Base-by-base conservation (phyloP, 1,140 invertebrate species). In the Maconellicoccus hirsutus region DNA sequence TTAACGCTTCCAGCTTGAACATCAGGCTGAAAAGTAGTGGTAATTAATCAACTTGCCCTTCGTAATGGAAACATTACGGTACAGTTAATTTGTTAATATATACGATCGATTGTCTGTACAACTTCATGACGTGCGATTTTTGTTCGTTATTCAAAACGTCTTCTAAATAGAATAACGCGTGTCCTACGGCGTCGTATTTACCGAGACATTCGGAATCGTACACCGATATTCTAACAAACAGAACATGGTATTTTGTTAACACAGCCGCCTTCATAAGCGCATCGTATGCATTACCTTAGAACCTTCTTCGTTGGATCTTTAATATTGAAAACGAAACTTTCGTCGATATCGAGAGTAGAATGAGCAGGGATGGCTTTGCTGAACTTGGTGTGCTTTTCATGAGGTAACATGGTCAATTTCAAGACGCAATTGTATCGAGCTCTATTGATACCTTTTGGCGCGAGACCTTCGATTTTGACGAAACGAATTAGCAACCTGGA, bases 101-200 rank as follows among this genome's bases (percentile, higher is more conserved):
- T 70, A 76, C 76, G 71, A 74, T 70, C 4, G 75, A 75, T 69
- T 76, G 75, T 66, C 73, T 73, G 22, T 74, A 75, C 12, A 76
- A 73, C 33, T 75, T 75, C 74, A 76, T 74, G 21, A 66, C 71
- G 42, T 75, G 73, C 0, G 38, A 42, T 1, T 70, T 69, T 22
- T 74, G 70, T 39, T 72, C 70, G 29, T 25, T 70, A 0, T 66
- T 63, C n/a, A 73, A 61, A 69, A 75, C 71, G 71, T 75, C 75
- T 14, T 76, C 75, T 16, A 76, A 61, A 52, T 75, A 75, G 42
- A 75, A 74, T 8, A 76, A 59, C 8, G 76, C 75, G 70, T 76
- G 76, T 7, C 76, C 76, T 26, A 76, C 71, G 19, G 76, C 76
- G 61, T 75, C 74, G 29, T 75, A 74, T 70, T 75, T 75, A 7